Evolutionary conservation across 1,140 invertebrate genomes (phyloP).

Genomic region (Lutraria rhynchaena): DNA sequence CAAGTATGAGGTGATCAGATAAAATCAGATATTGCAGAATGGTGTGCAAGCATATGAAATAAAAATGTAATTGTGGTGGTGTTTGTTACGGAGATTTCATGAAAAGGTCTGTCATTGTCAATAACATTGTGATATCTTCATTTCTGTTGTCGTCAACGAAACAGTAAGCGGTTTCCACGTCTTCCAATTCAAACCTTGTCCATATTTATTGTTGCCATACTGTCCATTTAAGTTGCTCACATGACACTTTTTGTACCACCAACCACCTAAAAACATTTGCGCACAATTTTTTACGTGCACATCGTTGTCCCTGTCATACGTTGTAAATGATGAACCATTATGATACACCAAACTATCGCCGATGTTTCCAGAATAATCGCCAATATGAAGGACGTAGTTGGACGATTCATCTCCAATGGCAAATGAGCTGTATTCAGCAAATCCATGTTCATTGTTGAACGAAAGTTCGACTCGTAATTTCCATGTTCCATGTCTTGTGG

Average conservation of each 20-base stretch:
- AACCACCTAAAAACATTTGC: neutral
- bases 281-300: neutral
- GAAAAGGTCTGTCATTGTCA: neutral
- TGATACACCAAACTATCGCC: too few species aligned
- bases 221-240: constrained; percentile 1
- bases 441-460: neutral
- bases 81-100: too few species aligned
- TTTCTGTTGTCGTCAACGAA: neutral
- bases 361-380: neutral
- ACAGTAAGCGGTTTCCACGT: neutral
- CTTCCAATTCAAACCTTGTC: constrained; percentile 9
- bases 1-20: too few species aligned
- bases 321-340: neutral
- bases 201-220: neutral
- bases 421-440: neutral
- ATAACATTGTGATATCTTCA: constrained; percentile 3
- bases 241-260: constrained; percentile 23
- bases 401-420: neutral
- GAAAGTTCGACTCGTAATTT: neutral
- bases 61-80: too few species aligned
- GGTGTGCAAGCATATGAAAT: too few species aligned
- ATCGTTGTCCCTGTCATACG: neutral
- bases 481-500: constrained; percentile 82
- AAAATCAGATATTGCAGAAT: too few species aligned
- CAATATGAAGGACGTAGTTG: neutral